Conservation (phyloP, 2,797 vertebrate genomes). For the Brachyrhaphis roseni region DNA sequence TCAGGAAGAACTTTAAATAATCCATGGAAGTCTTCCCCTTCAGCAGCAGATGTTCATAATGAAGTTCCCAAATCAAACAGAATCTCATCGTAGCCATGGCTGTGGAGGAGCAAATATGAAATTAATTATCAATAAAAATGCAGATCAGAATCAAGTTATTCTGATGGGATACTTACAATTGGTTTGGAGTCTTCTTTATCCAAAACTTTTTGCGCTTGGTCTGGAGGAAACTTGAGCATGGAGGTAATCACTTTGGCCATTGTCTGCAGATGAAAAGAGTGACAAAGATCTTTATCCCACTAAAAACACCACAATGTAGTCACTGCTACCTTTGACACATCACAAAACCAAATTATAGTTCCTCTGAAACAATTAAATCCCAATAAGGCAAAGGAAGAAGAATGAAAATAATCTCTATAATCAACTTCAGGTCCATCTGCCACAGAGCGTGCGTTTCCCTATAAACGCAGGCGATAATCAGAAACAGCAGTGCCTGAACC, state of each 20-base stretch:
- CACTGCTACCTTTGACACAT: slow-evolving; percentile 17
- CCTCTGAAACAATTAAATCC: slow-evolving; percentile 56
- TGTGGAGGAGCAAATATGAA: slow-evolving; percentile 47
- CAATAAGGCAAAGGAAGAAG: slow-evolving; percentile 21
- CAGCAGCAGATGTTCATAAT: slow-evolving; percentile 60
- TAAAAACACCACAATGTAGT: neutral
- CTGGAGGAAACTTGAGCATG: slow-evolving; percentile 94
- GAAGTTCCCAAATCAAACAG: slow-evolving; percentile 31
- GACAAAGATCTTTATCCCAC: too few species aligned
- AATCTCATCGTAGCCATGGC: slow-evolving; percentile 81
- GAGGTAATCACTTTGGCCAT: slow-evolving; percentile 99
- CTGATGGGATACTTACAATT: slow-evolving; percentile 79
- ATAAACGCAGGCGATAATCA: slow-evolving; percentile 78
- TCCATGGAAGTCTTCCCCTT: slow-evolving; percentile 67
- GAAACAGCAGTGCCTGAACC: slow-evolving; percentile 71
- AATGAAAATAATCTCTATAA: slow-evolving; percentile 63
- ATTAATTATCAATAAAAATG: neutral
- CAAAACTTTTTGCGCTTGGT: slow-evolving; percentile 93
- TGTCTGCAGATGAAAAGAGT: slow-evolving; percentile 78
- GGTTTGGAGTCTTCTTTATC: slow-evolving; percentile 92
- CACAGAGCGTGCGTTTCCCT: slow-evolving; percentile 56
- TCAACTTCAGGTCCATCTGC: slow-evolving; percentile 65
- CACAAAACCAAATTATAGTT: slow-evolving; percentile 20
- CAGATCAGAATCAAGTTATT: neutral
- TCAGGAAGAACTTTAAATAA: slow-evolving; percentile 51